Base-by-base conservation (phyloP, 2,888 invertebrate genomes). In the Lochmaea capreae region DNA sequence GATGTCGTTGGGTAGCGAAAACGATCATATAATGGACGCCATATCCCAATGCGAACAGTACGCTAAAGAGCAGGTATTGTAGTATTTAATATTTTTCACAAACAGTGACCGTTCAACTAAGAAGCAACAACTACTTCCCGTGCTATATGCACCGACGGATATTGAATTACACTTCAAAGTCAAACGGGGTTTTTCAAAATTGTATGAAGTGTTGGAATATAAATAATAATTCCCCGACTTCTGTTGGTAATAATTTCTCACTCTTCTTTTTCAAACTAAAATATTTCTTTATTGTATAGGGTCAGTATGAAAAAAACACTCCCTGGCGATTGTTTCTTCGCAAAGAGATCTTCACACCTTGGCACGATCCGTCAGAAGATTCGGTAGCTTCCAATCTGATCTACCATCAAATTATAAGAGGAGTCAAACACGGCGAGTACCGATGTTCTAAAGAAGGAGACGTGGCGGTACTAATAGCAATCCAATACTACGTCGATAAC, bases 11-110 rank as follows among this genome's bases (percentile, higher is more conserved):
- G 97, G 97, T 49, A 94, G 93, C 85, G 97, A 95, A 76, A 92
- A 91, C 18, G 97, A 97, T 86, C 97, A 97, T 84, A 93, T 98
- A 0, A 94, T 98, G 93, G 98, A 98, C 87, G 98, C 97, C 0
- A 94, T 98, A 82, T 96, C 96, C 0, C 97, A 97, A 86, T 97
- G 97, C 86, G 98, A 98, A 86, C 97, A 98, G 85, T 97, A 95
- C 86, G 94, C 96, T 39, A 96, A 94, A 87, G 97, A 97, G 86
- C 94, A 68, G 52, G 76, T n/a, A n/a, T n/a, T n/a, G n/a, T n/a
- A n/a, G n/a, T n/a, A n/a, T n/a, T n/a, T n/a, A n/a, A n/a, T n/a
- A n/a, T n/a, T n/a, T n/a, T n/a, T n/a, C n/a, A n/a, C n/a, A n/a
- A n/a, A n/a, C n/a, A n/a, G n/a, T n/a, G n/a, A n/a, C n/a, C n/a